Evolutionary conservation across 2,797 vertebrate genomes (phyloP).

Genomic region (Acomys russatus): DNA sequence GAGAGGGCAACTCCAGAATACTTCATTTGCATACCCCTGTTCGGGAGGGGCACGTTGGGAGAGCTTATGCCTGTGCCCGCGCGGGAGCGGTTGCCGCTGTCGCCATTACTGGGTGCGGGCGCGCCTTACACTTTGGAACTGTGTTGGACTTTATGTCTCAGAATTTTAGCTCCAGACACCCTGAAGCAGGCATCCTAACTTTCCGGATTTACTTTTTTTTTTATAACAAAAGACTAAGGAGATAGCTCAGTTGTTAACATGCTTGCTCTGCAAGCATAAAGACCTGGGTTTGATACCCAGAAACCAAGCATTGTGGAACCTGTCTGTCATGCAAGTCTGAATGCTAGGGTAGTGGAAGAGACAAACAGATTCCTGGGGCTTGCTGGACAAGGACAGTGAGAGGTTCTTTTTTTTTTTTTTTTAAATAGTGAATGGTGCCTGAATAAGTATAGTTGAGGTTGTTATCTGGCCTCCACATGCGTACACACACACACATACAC

Average conservation of each 20-base stretch:
- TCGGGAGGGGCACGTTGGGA: too few species aligned
- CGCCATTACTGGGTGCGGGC: too few species aligned
- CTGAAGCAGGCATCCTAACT: slow-evolving; percentile 11
- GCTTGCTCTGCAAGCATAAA: background rate
- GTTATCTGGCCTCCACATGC: background rate
- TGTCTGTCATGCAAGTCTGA: background rate
- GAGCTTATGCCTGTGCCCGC: too few species aligned
- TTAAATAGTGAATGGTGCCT: background rate
- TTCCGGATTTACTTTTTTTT: background rate
- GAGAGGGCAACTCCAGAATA: too few species aligned
- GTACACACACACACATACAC: background rate
- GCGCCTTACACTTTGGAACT: too few species aligned
- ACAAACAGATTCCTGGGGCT: background rate
- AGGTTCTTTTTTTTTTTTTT: background rate
- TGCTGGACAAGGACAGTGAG: background rate
- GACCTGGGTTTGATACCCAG: background rate
- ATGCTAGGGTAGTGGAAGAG: background rate
- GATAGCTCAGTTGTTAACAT: background rate
- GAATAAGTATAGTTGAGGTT: background rate
- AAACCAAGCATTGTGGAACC: background rate
- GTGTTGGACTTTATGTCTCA: background rate
- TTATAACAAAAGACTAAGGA: background rate
- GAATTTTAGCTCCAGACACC: background rate
- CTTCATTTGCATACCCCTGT: too few species aligned
- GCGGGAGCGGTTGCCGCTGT: too few species aligned